Conservation (phyloP, 64 coral and sea anemone genomes). For the Stichodactyla mertensii region DNA sequence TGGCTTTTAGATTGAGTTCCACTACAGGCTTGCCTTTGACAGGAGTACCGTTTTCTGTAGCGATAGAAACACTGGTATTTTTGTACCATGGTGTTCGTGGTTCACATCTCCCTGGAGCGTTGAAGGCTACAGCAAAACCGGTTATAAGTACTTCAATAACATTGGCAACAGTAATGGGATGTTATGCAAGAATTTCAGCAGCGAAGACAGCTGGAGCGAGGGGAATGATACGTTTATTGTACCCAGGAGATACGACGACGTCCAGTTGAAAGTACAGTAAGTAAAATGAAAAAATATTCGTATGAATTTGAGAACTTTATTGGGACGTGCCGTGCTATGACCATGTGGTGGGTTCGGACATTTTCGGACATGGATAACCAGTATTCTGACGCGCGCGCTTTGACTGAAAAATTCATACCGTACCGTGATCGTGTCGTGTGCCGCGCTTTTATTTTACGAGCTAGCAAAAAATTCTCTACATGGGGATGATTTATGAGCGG, state of each 20-base stretch:
- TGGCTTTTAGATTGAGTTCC: background rate
- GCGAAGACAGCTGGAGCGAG: background rate
- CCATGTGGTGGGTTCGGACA: background rate
- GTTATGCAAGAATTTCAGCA: background rate
- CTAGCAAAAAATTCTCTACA: too few relatives aligned
- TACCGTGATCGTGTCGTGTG: too few relatives aligned
- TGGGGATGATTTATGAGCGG: too few relatives aligned
- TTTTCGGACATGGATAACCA: too few relatives aligned
- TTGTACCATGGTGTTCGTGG: background rate
- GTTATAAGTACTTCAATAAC: background rate
- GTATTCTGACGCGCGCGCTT: too few relatives aligned
- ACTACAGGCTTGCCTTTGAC: background rate
- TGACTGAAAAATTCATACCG: too few relatives aligned
- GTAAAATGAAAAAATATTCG: background rate
- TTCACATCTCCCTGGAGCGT: background rate
- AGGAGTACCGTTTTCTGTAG: background rate
- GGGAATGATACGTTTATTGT: background rate
- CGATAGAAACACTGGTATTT: background rate
- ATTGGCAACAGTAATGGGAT: background rate
- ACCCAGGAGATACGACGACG: background rate
- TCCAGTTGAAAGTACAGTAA: background rate
- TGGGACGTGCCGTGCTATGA: too few relatives aligned
- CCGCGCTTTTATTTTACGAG: too few relatives aligned
- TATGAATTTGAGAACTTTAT: background rate
- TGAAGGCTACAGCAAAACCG: background rate